Evolutionary conservation across 2,797 vertebrate species (phyloP), one percentile per base, ranked within the genome.

Genomic region (Calcarius lapponicus): DNA sequence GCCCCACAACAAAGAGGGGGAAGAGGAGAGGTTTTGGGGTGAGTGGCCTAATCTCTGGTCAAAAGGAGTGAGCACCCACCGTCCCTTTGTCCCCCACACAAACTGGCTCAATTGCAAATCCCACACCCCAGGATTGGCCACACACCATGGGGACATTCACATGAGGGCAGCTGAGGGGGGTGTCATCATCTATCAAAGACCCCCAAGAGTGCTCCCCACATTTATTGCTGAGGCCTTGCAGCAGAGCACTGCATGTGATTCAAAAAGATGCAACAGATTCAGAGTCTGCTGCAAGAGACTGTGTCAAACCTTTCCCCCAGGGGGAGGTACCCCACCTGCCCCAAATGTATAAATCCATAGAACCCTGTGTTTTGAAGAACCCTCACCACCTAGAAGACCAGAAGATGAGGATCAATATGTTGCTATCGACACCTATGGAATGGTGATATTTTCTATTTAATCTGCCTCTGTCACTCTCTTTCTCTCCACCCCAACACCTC

Each of bases 391-490:
- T 12, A 13, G 21, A 50, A 57, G 17, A 42, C 12, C 40, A 72
- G 48, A 72, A 34, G 20, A 78, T 28, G n/a, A 54, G 28, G 18
- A 54, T n/a, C 12, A 72, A n/a, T 5, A 40, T 15, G 42, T 31
- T 47, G 19, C 13, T 25, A 26, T 32, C 0, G 0, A 17, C 9
- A 42, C 21, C 31, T 22, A 34, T 0, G 0, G 42, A 66, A 7
- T 26, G 5, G 25, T 66, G 31, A 21, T 36, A 43, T 43, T 58
- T 66, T 74, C 32, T 43, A 6, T 36, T 50, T 58, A 50, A 42
- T 57, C 58, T 64, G 8, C 34, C 6, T 50, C 43, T 21, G 14
- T 20, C 42, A 40, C 20, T 50, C 25, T 57, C 13, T 26, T 14
- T 62, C 42, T 50, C 36, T 66, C 10, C 14, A 43, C 6, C 3